Evolutionary conservation across 2,113 vertebrate genomes (phyloP).

Genomic region (Oryzias curvinotus): DNA sequence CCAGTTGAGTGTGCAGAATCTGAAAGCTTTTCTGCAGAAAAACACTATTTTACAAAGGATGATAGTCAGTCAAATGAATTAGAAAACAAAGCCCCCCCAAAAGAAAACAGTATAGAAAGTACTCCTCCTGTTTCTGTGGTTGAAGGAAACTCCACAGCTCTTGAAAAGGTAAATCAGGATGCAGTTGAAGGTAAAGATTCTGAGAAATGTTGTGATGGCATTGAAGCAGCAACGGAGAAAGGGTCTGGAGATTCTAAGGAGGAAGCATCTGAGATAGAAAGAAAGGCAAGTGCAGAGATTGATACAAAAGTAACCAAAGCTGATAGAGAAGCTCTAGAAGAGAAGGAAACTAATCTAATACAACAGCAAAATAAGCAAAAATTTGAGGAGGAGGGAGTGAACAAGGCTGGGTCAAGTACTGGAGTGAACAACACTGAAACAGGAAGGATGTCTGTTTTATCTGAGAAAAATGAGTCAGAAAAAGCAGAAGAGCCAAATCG

Average conservation of each 20-base stretch:
- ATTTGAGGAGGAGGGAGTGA: slow-evolving; percentile 8
- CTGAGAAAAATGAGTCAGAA: slow-evolving; percentile 34
- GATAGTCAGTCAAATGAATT: slow-evolving; percentile 16
- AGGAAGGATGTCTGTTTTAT: slow-evolving; percentile 7
- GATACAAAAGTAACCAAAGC: slow-evolving; percentile 21
- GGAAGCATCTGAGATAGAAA: slow-evolving; percentile 16
- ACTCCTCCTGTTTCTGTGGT: background rate
- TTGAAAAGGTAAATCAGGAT: slow-evolving; percentile 8
- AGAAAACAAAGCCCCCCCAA: slow-evolving; percentile 17
- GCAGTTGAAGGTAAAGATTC: slow-evolving; percentile 9
- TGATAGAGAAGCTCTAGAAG: slow-evolving; percentile 22
- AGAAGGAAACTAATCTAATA: slow-evolving; percentile 18
- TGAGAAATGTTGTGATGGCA: slow-evolving; percentile 4
- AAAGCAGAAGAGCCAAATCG: background rate
- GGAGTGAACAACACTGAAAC: slow-evolving; percentile 15
- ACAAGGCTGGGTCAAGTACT: slow-evolving; percentile 8
- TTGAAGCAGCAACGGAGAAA: background rate
- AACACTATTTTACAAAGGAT: slow-evolving; percentile 7
- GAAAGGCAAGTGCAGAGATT: slow-evolving; percentile 2
- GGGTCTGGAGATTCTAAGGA: background rate
- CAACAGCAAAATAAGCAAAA: slow-evolving; percentile 22
- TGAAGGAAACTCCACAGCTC: slow-evolving; percentile 7
- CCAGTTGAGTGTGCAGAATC: slow-evolving; percentile 4
- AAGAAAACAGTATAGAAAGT: background rate
- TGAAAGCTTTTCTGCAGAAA: slow-evolving; percentile 14